Evolutionary conservation across 1,140 invertebrate species (phyloP), one percentile per base, ranked within the genome.

Genomic region (Camponotus vicinus): DNA sequence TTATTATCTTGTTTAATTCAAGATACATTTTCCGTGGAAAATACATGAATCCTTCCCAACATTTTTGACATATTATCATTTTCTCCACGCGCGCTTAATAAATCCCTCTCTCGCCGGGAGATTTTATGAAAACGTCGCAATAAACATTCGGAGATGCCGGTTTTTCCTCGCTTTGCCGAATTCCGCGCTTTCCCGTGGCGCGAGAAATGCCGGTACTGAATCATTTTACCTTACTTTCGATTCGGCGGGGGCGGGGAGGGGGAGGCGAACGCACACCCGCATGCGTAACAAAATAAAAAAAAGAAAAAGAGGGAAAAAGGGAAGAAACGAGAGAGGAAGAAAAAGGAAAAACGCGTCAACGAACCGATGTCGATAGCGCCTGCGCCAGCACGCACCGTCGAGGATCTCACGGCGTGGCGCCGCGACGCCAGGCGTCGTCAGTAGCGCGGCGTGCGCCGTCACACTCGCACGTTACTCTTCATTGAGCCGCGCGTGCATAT

Each of bases 401-500:
- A 66, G 64, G 66, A 76, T 66, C 63, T 78, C 71, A 73, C 89
- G 90, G 73, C 90, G 87, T 92, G 89, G 91, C 90, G 88, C 63
- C 90, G 88, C 93, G 92, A 92, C 91, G 90, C 89, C 91, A 88
- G 92, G 91, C 93, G 92, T 92, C 93, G 91, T 92, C 93, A 95
- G 94, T 95, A 93, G 93, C 94, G 94, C 94, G 94, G 93, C 94
- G 94, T 94, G 94, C 94, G 94, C 93, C 94, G 92, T 93, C 90
- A 93, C 52, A 93, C 92, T 92, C 94, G 94, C 94, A 95, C 92
- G 93, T 92, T 88, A 87, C 88, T 91, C 88, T 37, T 79, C 69
- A 27, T 75, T n/a, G 71, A 90, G 67, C 69, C 80, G 85, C 86
- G 89, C 89, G 88, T 71, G 73, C 89, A 69, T 15, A 82, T 89